Percentiles rank a stretch among this genome's conserved stretches.
phyloP scores from a whole-genome alignment of 2,888 invertebrate species.

The Hipparchia semele region DNA sequence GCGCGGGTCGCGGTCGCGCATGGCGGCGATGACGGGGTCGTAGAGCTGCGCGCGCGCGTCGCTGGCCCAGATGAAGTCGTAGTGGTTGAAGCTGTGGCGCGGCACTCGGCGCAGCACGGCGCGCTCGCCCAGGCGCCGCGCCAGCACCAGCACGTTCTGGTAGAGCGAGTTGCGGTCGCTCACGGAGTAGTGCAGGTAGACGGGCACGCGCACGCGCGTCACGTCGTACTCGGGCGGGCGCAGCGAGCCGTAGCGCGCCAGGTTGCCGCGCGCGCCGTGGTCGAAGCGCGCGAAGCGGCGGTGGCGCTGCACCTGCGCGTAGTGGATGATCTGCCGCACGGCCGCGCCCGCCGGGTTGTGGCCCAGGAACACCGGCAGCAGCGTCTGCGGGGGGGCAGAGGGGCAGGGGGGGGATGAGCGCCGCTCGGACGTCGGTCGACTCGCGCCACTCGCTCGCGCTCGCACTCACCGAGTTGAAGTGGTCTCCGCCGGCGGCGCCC shows the following conservation, averaged over 20 bases:
- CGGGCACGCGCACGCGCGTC: slow-evolving; percentile 76
- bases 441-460: no score
- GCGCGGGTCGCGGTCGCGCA: slow-evolving; percentile 50
- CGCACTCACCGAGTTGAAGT: slow-evolving; percentile 66
- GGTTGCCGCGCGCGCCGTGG: slow-evolving; percentile 58
- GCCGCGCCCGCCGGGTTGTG: slow-evolving; percentile 87
- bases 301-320: slow-evolving; percentile 83
- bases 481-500: slow-evolving; percentile 68
- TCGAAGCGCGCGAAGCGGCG: slow-evolving; percentile 64
- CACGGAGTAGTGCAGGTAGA: slow-evolving; percentile 83
- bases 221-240: slow-evolving; percentile 83
- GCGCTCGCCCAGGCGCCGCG: slow-evolving; percentile 70
- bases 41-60: slow-evolving; percentile 81
- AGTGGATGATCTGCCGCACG: slow-evolving; percentile 87
- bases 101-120: slow-evolving; percentile 79
- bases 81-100: slow-evolving; percentile 83
- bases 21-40: slow-evolving; percentile 73
- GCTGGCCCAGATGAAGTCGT: slow-evolving; percentile 86
- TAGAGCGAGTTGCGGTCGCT: slow-evolving; percentile 84
- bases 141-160: slow-evolving; percentile 76
- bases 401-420: neutral
- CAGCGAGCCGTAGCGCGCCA: slow-evolving; percentile 72
- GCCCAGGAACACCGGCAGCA: slow-evolving; percentile 85
- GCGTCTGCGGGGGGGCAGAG: slow-evolving; percentile 72
- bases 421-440: no score